Conservation (phyloP, 2,797 vertebrate species). For the Eleutherodactylus coqui region DNA sequence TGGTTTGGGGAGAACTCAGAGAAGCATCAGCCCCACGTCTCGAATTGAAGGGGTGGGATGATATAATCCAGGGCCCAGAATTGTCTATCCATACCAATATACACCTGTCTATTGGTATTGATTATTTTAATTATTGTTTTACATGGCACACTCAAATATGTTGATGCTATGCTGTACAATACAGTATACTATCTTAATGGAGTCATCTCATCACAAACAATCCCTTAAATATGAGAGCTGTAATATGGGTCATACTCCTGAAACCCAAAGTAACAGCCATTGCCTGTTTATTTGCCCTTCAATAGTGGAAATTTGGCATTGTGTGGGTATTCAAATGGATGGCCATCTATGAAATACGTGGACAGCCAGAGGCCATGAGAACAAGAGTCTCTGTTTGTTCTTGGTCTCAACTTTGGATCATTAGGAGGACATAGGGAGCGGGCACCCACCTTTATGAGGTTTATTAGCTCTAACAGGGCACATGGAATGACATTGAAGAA, state of each 20-base stretch:
- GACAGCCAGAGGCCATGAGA: background rate
- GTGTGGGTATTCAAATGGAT: background rate
- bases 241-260: background rate
- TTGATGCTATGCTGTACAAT: background rate
- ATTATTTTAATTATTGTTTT: background rate
- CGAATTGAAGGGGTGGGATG: no score
- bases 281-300: background rate
- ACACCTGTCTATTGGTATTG: no score
- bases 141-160: background rate
- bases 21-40: no score
- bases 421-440: no score
- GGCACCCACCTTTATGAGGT: background rate
- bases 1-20: no score
- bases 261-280: background rate
- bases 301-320: background rate
- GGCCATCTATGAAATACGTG: background rate
- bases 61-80: no score
- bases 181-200: background rate
- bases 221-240: background rate
- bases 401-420: background rate
- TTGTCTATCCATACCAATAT: no score
- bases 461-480: background rate
- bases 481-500: background rate
- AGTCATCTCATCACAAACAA: background rate
- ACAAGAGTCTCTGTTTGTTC: background rate